Base-by-base conservation (phyloP, 2,888 invertebrate genomes). In the Tetanocera ferruginea region DNA sequence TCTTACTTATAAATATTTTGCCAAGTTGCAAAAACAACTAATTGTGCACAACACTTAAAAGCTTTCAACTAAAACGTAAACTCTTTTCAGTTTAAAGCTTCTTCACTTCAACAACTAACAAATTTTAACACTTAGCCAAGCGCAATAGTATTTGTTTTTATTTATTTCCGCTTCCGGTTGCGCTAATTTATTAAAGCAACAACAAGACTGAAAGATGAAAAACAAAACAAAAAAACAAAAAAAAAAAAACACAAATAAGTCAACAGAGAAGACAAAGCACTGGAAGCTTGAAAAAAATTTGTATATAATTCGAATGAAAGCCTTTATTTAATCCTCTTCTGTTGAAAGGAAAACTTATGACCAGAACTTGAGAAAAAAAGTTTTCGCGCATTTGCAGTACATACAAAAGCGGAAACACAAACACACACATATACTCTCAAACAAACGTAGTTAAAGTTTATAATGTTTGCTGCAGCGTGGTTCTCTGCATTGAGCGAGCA, bases 341-440 rank as follows among this genome's bases (percentile, higher is more conserved):
- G 60, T 31, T 60, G 57, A 31, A 28, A 19, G 52, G 31, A 60
- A 55, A 60, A 73, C 37, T 60, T 60, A 73, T 73, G 73, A 73
- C 8, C 60, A 60, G 73, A 28, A 73, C 57, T 43, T 19, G n/a
- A 11, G 37, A 9, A 17, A 57, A 55, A 28, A 55, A 72, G 19
- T 72, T 57, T 55, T 34, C 8, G 34, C 43, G 72, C 72, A 69
- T 51, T 69, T 28, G 51, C 19, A 19, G 37, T 66, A 23, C 43
- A 37, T 8, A 37, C 19, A 37, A 17, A 43, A 2, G n/a, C 19
- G 11, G n/a, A 66, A 19, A 43, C 17, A 34, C 2, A 37, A 17
- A 23, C 11, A 69, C 9, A 69, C 49, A 14, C 62, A 25, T 5
- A 49, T 5, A 19, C 37, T 37, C 37, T 19, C 25, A 69, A 1